Conservation (phyloP, 2,113 vertebrate species). For the Campylomormyrus tamandua region DNA sequence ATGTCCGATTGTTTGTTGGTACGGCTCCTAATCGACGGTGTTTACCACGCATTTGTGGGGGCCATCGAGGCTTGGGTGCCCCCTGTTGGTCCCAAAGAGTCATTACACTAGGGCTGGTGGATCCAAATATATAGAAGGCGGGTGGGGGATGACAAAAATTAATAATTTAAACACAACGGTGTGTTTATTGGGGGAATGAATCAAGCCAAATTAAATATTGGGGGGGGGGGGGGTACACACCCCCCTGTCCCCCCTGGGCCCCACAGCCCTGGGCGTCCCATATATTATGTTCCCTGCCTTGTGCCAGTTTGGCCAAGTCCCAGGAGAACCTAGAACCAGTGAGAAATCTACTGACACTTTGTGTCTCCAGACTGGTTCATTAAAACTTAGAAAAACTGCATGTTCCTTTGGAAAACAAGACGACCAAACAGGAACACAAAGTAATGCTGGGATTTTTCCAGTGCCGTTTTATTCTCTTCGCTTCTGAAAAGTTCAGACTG, state of each 20-base stretch:
- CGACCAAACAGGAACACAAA: background rate
- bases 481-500: conserved; percentile 3
- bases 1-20: background rate
- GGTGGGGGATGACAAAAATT: background rate
- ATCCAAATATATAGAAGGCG: background rate
- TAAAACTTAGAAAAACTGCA: background rate
- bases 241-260: no score
- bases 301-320: background rate
- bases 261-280: no score
- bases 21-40: background rate
- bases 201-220: background rate
- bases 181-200: background rate
- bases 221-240: no score
- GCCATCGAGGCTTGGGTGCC: background rate
- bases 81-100: background rate
- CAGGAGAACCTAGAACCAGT: background rate
- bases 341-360: background rate
- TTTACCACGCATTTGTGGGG: background rate
- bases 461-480: background rate
- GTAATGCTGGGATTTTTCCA: background rate
- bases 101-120: background rate
- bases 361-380: background rate
- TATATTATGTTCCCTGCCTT: no score
- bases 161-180: background rate
- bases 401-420: background rate